Evolutionary conservation across 2,113 vertebrate genomes (phyloP).

Genomic region (Peucedramus taeniatus): DNA sequence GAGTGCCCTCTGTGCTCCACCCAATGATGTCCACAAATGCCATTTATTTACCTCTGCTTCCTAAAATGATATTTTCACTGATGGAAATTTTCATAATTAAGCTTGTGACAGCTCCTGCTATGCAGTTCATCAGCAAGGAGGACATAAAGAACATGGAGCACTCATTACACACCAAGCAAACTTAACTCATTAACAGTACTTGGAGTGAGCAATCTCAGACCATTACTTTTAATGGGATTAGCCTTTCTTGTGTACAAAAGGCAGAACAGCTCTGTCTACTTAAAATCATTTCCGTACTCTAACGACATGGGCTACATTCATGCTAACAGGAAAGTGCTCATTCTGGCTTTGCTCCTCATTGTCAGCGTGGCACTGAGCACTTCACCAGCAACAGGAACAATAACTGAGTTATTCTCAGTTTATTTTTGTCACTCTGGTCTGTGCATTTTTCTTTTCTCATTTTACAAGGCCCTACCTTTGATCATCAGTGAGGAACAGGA

Average conservation of each 20-base stretch:
- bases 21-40: neutral
- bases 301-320: slow-evolving; percentile 27
- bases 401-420: neutral
- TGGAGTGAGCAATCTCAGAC: slow-evolving; percentile 48
- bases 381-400: neutral
- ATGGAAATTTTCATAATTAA: slow-evolving; percentile 48
- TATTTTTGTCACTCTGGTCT: neutral
- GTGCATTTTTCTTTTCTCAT: slow-evolving; percentile 16
- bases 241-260: slow-evolving; percentile 53
- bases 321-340: neutral
- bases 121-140: slow-evolving; percentile 12
- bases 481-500: slow-evolving; percentile 20
- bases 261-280: slow-evolving; percentile 20
- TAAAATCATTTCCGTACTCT: slow-evolving; percentile 44
- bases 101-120: slow-evolving; percentile 20
- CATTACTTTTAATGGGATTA: slow-evolving; percentile 63
- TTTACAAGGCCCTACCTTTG: slow-evolving; percentile 34
- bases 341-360: slow-evolving; percentile 31
- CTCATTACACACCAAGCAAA: slow-evolving; percentile 55
- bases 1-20: neutral
- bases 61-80: slow-evolving; percentile 32
- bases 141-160: slow-evolving; percentile 31
- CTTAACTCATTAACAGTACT: slow-evolving; percentile 55
- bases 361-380: neutral
- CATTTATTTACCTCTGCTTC: slow-evolving; percentile 18